phyloP scores from a whole-genome alignment of 2,888 invertebrate genomes.

The Apamea sordens region DNA sequence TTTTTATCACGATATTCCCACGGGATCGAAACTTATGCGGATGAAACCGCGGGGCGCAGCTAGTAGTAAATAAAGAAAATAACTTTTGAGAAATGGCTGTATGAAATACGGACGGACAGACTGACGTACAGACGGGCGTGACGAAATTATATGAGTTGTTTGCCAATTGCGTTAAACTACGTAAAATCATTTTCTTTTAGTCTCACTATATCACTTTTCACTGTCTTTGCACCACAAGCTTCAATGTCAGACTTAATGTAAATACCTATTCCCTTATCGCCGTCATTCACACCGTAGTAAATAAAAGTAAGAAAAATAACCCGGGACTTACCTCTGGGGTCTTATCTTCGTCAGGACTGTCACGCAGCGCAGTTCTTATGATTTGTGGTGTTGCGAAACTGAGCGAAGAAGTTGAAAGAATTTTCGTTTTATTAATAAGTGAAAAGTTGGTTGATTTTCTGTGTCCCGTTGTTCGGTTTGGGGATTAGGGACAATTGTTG shows the following conservation, averaged over 20 bases:
- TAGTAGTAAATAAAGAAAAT: neutral
- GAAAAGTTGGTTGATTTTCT: conserved; percentile 36
- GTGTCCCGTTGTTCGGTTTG: conserved; percentile 9
- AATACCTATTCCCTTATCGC: conserved; percentile 46
- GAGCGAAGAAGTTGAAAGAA: conserved; percentile 37
- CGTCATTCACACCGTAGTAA: conserved; percentile 45
- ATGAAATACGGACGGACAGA: neutral
- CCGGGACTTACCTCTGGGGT: conserved; percentile 75
- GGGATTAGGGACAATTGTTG: too few relatives aligned
- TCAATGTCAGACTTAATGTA: conserved; percentile 33
- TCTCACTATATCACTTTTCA: neutral
- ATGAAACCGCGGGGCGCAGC: too few relatives aligned
- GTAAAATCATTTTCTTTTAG: neutral
- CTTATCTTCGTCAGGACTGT: conserved; percentile 79
- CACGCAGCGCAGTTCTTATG: conserved; percentile 75
- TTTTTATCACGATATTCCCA: too few relatives aligned
- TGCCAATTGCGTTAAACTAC: neutral
- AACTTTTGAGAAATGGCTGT: neutral
- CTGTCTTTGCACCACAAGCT: neutral
- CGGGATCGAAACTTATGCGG: too few relatives aligned
- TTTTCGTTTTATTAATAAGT: conserved; percentile 52
- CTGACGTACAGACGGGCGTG: neutral
- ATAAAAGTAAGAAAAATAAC: conserved; percentile 78
- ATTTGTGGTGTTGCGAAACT: conserved; percentile 75
- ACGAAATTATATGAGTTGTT: neutral